A percentile compares a stretch with the other conserved stretches of the same genome.
Evolutionary conservation across 2,797 vertebrate genomes (phyloP).

Genomic region (Mus minutoides): DNA sequence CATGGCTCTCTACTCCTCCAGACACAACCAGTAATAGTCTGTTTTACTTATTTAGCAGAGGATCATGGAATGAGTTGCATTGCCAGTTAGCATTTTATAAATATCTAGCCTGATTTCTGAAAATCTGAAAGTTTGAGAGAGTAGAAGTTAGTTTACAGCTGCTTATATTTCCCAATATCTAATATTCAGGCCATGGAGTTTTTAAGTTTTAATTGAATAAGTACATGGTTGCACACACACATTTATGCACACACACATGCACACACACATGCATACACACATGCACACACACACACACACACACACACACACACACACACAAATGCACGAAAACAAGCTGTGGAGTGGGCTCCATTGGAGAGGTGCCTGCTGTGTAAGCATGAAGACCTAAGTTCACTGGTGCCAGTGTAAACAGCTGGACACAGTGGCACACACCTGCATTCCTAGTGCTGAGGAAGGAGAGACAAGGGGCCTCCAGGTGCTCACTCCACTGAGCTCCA

Average conservation of each 20-base stretch:
- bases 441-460: not conserved
- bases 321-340: not conserved
- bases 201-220: not conserved
- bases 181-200: not conserved
- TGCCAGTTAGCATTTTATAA: not conserved
- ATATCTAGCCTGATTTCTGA: not conserved
- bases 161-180: not conserved
- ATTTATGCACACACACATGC: not conserved
- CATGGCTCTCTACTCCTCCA: not conserved
- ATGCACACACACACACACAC: not conserved
- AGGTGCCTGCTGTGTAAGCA: not conserved
- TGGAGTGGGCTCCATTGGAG: too few relatives aligned
- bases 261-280: not conserved
- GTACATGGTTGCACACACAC: not conserved
- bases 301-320: not conserved
- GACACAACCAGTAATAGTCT: not conserved
- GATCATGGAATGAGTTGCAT: not conserved
- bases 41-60: not conserved
- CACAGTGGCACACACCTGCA: not conserved
- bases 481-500: not conserved
- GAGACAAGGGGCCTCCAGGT: not conserved
- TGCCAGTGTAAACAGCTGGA: not conserved
- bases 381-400: not conserved
- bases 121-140: not conserved
- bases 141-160: not conserved